Base-by-base conservation (phyloP, 2,888 invertebrate species). In the Baronia brevicornis region DNA sequence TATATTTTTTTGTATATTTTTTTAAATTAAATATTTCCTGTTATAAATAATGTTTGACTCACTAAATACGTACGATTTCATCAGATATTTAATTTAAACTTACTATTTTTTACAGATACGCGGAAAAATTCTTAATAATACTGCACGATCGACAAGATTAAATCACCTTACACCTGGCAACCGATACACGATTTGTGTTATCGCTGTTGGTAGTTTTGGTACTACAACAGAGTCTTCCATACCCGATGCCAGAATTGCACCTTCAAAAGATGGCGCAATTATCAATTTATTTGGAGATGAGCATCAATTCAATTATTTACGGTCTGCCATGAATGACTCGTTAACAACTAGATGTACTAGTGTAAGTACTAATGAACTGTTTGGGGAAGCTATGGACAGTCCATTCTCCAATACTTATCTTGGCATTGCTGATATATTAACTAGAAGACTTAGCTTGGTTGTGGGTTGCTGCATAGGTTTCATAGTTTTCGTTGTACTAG, bases 401-500 rank as follows among this genome's bases (percentile, higher is more conserved):
- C 80, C 79, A 11, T 80, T 82, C 39, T 88, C 89, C 7, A 89
- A 89, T 54, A 89, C 90, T 10, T 90, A 90, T 11, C 88, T 90
- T 69, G 87, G 88, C 22, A 88, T 91, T 23, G 89, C 90, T 45
- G 92, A 91, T 39, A 90, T 95, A 56, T 82, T 95, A 19, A 93
- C 93, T 3, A 86, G 94, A 38, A 87, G 95, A 45, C 84, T 95
- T 34, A 94, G 95, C 14, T 87, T 95, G 44, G 93, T 95, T 51
- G 91, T 95, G 33, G 95, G 95, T 29, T 92, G 93, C 63, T 93
- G 92, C 60, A 89, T 95, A 85, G 94, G 94, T 31, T 91, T 94
- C 56, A 88, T 94, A 39, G 93, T 95, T 28, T 94, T 95, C 61
- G 87, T 95, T 30, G 89, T 94, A 12, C 85, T 95, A 55, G 91